Base-by-base conservation (phyloP, 2,797 vertebrate species). In the Sebastes melanostomus region DNA sequence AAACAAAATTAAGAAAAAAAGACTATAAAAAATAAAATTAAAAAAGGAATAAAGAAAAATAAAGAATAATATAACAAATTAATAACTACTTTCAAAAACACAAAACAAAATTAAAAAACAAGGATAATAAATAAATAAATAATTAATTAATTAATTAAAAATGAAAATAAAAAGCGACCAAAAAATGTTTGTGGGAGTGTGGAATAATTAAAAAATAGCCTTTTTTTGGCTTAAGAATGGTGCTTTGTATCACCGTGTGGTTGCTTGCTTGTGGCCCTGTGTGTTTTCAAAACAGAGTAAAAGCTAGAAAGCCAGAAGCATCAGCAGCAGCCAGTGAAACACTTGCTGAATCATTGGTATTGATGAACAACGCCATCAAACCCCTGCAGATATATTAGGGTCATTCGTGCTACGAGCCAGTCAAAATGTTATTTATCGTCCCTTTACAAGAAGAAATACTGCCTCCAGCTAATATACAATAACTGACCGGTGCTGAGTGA, bases 341-440 rank as follows among this genome's bases (percentile, higher is more conserved):
- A 79, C 80, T 56, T 66, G 70, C 30, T 27, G 65, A 86, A 81
- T 86, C 58, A 73, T 25, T 80, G 75, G 34, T 80, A 85, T 85
- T 80, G 89, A 86, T 87, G 78, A 66, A 60, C 59, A 54, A 34
- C 32, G 55, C 63, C 59, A 78, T 84, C 72, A 81, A 65, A 83
- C 36, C 65, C 30, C 55, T 50, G 72, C 82, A 87, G 77, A 83
- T 61, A 59, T 84, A 89, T 81, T 34, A 75, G 32, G 36, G 56
- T 81, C 68, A 34, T 84, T 84, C 72, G 65, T 22, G 65, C 77
- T 73, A 36, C 4, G 24, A 66, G 68, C 56, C 29, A 29, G 71
- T 80, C 82, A 77, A 75, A 66, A 78, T 63, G 32, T 81, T 82
- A 83, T 88, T 90, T 82, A 87, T 86, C 18, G 83, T 76, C 77